Evolutionary conservation across 2,888 invertebrate species (phyloP), one percentile per base, ranked within the genome.

Genomic region (Tineola bisselliella): DNA sequence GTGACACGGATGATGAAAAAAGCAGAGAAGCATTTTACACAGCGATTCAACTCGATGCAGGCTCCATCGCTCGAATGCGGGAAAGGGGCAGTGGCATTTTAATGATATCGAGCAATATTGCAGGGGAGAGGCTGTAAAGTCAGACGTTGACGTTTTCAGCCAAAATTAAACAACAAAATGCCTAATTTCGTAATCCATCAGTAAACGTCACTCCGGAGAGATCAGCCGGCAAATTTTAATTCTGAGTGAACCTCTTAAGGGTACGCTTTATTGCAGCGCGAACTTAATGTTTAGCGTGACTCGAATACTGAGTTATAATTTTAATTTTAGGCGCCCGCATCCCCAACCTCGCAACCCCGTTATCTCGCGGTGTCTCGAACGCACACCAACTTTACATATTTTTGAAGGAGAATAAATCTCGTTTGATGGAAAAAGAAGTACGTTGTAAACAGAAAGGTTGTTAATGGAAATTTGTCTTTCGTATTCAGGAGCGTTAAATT

Each of bases 281-380:
- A 79, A 83, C 78, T 80, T 86, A 87, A 87, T 86, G 86, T 84
- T 81, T 82, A 80, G 73, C 87, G 86, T 86, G 87, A 84, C 86
- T 77, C 73, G 86, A 86, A 84, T 86, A 72, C 79, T 71, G 74
- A 82, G 79, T 80, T 81, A 84, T 83, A 73, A 81, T 84, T 84
- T 87, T 87, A 86, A 87, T 87, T 84, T 83, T 66, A 71, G 69
- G 75, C 72, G 76, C 77, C 75, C 79, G 76, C 72, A 71, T 67
- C 61, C 18, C 33, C 59, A 58, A 61, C 79, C 72, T 70, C 67
- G 60, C 33, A 43, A 59, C 57, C 62, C 66, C 69, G 70, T 72
- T 73, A 72, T 72, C 72, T 67, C 43, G 72, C 71, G 72, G 73
- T 75, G 77, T 73, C 76, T 74, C 73, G 69, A 67, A 69, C 70